phyloP scores from a whole-genome alignment of 2,113 vertebrate species.

The Motacilla alba region DNA sequence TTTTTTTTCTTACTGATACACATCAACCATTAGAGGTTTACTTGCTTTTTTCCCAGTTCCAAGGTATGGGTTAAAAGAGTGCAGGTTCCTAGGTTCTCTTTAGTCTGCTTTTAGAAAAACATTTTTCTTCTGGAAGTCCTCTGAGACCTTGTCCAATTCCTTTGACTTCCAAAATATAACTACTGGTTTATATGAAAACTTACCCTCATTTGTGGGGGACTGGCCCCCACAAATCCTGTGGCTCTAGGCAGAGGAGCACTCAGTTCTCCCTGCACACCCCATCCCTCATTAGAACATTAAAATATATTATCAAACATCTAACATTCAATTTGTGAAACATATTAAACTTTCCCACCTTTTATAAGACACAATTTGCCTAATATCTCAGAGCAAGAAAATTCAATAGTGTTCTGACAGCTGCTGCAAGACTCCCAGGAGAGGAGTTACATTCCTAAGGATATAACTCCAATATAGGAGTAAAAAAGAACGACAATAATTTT shows the following conservation, averaged over 20 bases:
- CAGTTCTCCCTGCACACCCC: not conserved
- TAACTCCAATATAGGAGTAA: not conserved
- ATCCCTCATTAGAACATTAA: not conserved
- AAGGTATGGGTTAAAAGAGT: not conserved
- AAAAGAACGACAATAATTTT: not conserved
- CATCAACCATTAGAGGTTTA: not conserved
- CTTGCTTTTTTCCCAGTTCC: not conserved
- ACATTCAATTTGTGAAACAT: not conserved
- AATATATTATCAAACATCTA: not conserved
- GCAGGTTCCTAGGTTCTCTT: not conserved
- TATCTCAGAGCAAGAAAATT: not conserved
- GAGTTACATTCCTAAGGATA: not conserved
- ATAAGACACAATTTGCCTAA: not conserved
- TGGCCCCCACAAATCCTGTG: not conserved
- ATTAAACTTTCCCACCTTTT: not conserved
- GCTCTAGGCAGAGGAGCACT: not conserved
- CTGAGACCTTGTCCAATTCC: not conserved
- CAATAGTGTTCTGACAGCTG: not conserved
- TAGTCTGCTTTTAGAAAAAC: not conserved
- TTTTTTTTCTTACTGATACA: not conserved
- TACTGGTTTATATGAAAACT: not conserved
- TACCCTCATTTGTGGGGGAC: not conserved
- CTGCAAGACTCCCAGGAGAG: not conserved
- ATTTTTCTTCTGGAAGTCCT: not conserved
- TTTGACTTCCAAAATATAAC: not conserved